These are phyloP conservation scores for Tauraco hartlaubi DNA, from an alignment of 2,797 vertebrate species.

Conservation along the genomic window DNA sequence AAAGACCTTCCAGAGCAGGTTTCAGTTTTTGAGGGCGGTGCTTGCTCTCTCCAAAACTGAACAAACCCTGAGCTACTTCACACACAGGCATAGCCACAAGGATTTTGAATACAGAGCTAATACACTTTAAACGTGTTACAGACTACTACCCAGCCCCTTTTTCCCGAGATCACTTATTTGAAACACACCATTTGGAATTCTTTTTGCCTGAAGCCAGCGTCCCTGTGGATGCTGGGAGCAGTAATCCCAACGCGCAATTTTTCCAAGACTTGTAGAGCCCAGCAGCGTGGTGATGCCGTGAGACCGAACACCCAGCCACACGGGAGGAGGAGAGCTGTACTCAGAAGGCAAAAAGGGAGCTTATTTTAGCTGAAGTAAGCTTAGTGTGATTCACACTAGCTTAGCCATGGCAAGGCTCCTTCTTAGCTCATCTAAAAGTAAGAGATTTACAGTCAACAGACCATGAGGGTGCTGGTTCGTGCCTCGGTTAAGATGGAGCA, in stretches of 20 bases:
- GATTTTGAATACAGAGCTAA: neutral
- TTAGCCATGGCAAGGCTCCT: slow-evolving; percentile 33
- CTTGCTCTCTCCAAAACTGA: slow-evolving; percentile 40
- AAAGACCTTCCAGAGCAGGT: slow-evolving; percentile 55
- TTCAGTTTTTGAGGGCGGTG: slow-evolving; percentile 33
- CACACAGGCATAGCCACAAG: neutral
- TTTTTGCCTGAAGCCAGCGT: neutral
- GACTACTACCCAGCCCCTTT: neutral
- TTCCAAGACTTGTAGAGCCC: neutral
- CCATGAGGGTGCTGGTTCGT: slow-evolving; percentile 23
- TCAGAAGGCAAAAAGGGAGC: neutral
- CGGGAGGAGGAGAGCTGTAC: neutral
- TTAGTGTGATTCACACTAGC: slow-evolving; percentile 34
- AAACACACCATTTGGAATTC: neutral
- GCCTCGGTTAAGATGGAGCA: neutral
- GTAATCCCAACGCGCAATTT: neutral
- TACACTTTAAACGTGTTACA: neutral
- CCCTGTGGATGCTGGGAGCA: neutral
- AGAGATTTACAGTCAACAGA: slow-evolving; percentile 53
- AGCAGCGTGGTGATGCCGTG: neutral
- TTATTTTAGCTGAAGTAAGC: slow-evolving; percentile 34
- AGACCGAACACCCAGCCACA: neutral
- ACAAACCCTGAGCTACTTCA: neutral
- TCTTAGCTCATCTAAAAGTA: slow-evolving; percentile 48
- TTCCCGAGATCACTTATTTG: neutral